These are phyloP conservation scores for Branchinecta lynchi DNA, from an alignment of 1,140 invertebrate species.

Conservation along the genomic window DNA sequence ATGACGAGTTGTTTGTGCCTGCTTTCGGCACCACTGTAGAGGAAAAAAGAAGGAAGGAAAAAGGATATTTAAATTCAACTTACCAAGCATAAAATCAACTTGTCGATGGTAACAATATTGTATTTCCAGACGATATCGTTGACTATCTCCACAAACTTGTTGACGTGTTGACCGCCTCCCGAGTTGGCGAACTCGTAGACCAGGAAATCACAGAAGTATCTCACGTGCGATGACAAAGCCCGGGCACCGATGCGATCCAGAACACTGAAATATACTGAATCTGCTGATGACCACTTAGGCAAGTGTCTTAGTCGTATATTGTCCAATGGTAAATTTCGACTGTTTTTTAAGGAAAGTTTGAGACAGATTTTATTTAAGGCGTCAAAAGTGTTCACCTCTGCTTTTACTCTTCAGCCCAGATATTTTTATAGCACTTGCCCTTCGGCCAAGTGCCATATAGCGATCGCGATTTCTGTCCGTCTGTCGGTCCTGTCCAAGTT, in stretches of 20 bases:
- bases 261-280: constrained; percentile 45
- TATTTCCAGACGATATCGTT: constrained; percentile 96
- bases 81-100: constrained; percentile 72
- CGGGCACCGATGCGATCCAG: constrained; percentile 81
- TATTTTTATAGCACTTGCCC: too few species aligned
- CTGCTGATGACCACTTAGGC: neutral
- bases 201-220: constrained; percentile 88
- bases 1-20: too few species aligned
- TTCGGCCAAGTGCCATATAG: too few species aligned
- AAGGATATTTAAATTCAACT: constrained; percentile 26
- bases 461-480: too few species aligned
- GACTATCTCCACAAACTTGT: constrained; percentile 83
- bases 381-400: too few species aligned
- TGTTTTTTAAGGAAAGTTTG: neutral
- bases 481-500: too few species aligned
- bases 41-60: too few species aligned
- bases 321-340: neutral
- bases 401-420: too few species aligned
- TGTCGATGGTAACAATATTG: constrained; percentile 85
- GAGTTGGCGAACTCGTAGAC: constrained; percentile 79
- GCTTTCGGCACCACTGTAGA: too few species aligned
- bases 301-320: too few species aligned
- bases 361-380: too few species aligned
- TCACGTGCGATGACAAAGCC: constrained; percentile 68
- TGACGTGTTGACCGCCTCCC: constrained; percentile 63